Evolutionary conservation across 1,140 invertebrate species (phyloP).

Genomic region (Metopolophium dirhodum): DNA sequence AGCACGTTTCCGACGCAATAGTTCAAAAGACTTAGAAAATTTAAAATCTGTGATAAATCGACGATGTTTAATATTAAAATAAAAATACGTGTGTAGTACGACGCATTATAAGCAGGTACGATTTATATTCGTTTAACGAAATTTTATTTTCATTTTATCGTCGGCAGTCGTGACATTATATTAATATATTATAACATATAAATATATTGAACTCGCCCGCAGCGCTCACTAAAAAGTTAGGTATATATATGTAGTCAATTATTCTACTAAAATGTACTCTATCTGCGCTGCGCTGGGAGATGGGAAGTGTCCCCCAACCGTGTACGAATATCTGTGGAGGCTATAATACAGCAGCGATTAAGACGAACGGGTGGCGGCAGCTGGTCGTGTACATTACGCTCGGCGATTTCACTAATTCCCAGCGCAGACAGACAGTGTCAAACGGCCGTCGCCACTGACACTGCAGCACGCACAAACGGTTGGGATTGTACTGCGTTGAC

Average conservation of each 20-base stretch:
- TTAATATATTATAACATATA: no score
- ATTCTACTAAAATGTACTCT: not conserved
- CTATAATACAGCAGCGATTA: not conserved
- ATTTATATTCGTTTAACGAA: no score
- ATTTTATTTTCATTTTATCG: not conserved
- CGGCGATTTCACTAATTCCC: not conserved
- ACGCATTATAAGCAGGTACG: not conserved
- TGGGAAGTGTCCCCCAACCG: not conserved
- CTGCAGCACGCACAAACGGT: not conserved
- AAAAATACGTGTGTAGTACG: not conserved
- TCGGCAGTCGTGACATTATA: not conserved
- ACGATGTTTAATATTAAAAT: not conserved
- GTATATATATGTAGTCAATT: not conserved
- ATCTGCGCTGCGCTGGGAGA: not conserved
- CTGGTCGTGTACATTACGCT: not conserved
- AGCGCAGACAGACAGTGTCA: not conserved
- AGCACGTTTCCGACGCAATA: not conserved
- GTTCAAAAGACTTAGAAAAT: not conserved
- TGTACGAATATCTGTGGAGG: not conserved
- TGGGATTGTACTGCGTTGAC: not conserved
- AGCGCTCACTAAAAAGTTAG: not conserved
- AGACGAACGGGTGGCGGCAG: not conserved
- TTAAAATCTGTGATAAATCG: no score
- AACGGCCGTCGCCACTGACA: constrained; percentile 7
- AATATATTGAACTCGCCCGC: not conserved